phyloP scores from a whole-genome alignment of 2,888 invertebrate genomes.

The Ischnus inquisitorius region DNA sequence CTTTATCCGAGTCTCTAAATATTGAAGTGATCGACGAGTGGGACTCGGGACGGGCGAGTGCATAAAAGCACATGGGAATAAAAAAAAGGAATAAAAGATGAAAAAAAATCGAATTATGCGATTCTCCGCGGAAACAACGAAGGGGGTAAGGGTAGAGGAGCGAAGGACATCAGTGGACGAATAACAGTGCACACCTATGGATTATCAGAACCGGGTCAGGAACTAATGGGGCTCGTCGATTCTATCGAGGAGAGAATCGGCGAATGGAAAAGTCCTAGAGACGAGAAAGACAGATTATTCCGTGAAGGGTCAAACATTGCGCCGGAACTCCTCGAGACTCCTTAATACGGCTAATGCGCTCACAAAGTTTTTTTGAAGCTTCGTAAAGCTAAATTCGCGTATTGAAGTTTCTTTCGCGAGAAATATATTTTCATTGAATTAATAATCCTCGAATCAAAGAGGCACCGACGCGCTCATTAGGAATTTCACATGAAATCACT shows the following conservation, averaged over 20 bases:
- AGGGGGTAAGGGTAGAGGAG: not conserved
- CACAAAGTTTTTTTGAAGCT: conserved; percentile 5
- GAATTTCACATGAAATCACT: too few relatives aligned
- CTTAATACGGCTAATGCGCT: conserved; percentile 7
- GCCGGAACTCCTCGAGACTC: conserved; percentile 8
- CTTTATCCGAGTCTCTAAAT: conserved; percentile 39
- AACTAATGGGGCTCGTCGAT: conserved; percentile 6
- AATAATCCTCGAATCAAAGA: too few relatives aligned
- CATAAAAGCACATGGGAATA: not conserved
- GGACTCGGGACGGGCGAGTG: not conserved
- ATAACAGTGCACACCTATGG: conserved; percentile 21
- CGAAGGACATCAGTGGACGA: not conserved
- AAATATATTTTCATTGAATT: too few relatives aligned
- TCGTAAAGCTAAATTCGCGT: not conserved
- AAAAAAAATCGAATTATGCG: not conserved
- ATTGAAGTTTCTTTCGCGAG: not conserved
- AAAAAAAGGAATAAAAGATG: too few relatives aligned
- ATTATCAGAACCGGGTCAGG: conserved; percentile 46
- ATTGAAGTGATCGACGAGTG: conserved; percentile 28
- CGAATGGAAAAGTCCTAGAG: not conserved
- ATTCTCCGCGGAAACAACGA: not conserved
- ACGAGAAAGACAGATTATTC: not conserved
- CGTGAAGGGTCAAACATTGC: conserved; percentile 19
- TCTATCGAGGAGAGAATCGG: conserved; percentile 38
- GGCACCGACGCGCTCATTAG: too few relatives aligned